Evolutionary conservation across 1,140 invertebrate genomes (phyloP).

Genomic region (Drosophila sp.): DNA sequence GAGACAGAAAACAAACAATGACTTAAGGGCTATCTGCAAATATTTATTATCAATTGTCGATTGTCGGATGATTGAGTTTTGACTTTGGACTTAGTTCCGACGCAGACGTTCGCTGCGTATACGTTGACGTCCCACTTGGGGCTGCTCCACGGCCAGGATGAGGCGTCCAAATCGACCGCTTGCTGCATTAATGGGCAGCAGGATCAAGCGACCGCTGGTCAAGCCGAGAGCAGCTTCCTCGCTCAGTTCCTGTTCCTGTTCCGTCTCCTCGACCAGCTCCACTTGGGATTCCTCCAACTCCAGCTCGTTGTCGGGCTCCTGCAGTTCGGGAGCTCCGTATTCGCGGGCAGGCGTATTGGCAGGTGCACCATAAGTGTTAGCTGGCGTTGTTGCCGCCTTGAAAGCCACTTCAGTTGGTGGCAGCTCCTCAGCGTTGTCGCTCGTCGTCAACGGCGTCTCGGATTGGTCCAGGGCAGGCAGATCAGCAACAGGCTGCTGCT

Average conservation of each 20-base stretch:
- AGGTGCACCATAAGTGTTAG: constrained; percentile 64
- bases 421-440: constrained; percentile 22
- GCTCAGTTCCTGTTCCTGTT: constrained; percentile 38
- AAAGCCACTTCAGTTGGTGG: constrained; percentile 30
- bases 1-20: constrained; percentile 13
- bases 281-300: constrained; percentile 71
- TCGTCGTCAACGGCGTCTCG: constrained; percentile 38
- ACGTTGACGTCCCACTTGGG: constrained; percentile 37
- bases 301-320: constrained; percentile 63
- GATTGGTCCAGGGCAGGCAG: constrained; percentile 67
- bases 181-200: constrained; percentile 57
- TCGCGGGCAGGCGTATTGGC: constrained; percentile 39
- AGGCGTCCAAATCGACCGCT: constrained; percentile 65
- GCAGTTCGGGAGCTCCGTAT: constrained; percentile 64
- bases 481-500: constrained; percentile 82
- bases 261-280: constrained; percentile 59
- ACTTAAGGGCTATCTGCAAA: constrained; percentile 30
- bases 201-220: constrained; percentile 61
- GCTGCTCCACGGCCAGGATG: constrained; percentile 67
- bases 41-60: constrained; percentile 37
- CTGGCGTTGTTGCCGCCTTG: constrained; percentile 47
- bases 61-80: constrained; percentile 31
- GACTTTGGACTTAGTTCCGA: constrained; percentile 14
- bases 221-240: constrained; percentile 44
- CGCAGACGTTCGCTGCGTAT: constrained; percentile 65